Evolutionary conservation across 1,140 invertebrate genomes (phyloP).

Genomic region (Drosophila tristis): DNA sequence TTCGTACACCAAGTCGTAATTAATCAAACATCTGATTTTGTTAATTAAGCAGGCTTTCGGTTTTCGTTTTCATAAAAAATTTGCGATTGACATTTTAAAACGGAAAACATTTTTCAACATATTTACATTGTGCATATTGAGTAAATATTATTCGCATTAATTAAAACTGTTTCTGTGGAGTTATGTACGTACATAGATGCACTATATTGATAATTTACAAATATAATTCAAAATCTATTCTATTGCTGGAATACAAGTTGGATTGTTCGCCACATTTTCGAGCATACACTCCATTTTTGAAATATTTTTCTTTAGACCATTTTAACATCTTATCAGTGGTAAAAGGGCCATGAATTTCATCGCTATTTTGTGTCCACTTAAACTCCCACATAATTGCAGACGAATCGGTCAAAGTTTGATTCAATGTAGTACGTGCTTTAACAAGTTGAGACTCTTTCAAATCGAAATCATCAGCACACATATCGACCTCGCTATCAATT

Average conservation of each 20-base stretch:
- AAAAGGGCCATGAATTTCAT: conserved; percentile 93
- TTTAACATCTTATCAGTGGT: conserved; percentile 93
- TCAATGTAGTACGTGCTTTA: conserved; percentile 19
- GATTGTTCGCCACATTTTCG: conserved; percentile 89
- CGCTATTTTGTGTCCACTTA: conserved; percentile 93
- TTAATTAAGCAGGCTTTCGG: too few relatives aligned
- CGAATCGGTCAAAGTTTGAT: not conserved
- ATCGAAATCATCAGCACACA: conserved; percentile 97
- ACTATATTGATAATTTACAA: conserved; percentile 83
- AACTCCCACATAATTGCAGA: conserved; percentile 91
- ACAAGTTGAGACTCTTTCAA: conserved; percentile 87
- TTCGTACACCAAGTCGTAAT: too few relatives aligned
- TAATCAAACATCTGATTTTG: too few relatives aligned
- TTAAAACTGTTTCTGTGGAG: too few relatives aligned
- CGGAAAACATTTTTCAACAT: too few relatives aligned
- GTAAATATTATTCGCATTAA: too few relatives aligned
- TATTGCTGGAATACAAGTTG: conserved; percentile 94
- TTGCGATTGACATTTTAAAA: too few relatives aligned
- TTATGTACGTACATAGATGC: not conserved
- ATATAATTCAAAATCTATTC: conserved; percentile 97
- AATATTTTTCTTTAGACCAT: conserved; percentile 94
- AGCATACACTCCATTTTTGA: conserved; percentile 93
- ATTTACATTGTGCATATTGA: too few relatives aligned
- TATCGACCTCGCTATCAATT: conserved; percentile 90
- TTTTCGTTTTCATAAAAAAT: too few relatives aligned